phyloP scores from a whole-genome alignment of 2,888 invertebrate species.

The Schizotus pectinicornis region DNA sequence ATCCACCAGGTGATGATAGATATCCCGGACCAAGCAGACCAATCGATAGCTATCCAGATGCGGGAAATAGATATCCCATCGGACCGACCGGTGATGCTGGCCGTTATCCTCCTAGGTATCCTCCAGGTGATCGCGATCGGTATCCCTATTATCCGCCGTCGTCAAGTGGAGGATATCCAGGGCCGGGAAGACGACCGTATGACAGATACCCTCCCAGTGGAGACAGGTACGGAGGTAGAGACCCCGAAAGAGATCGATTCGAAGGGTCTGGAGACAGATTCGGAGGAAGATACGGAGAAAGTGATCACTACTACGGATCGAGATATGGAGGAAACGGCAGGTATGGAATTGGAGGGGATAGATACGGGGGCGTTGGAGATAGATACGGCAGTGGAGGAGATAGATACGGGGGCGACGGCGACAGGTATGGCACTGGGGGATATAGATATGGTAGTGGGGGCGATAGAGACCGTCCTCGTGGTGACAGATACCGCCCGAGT shows the following conservation, averaged over 20 bases:
- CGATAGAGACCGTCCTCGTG: slow-evolving; percentile 39
- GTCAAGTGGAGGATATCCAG: slow-evolving; percentile 19
- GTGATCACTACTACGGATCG: slow-evolving; percentile 33
- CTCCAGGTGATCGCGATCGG: slow-evolving; percentile 27
- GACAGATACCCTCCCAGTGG: slow-evolving; percentile 45
- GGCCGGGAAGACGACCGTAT: too few species aligned
- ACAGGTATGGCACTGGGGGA: slow-evolving; percentile 41
- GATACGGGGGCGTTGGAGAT: slow-evolving; percentile 35
- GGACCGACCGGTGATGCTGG: slow-evolving; percentile 53
- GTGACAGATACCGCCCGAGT: slow-evolving; percentile 38
- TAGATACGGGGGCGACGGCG: slow-evolving; percentile 34
- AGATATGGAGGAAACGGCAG: slow-evolving; percentile 55
- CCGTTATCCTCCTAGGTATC: slow-evolving; percentile 27
- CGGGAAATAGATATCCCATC: slow-evolving; percentile 53
- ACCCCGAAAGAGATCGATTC: slow-evolving; percentile 41
- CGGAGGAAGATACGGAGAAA: slow-evolving; percentile 45
- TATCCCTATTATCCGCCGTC: slow-evolving; percentile 41
- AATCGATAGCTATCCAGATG: slow-evolving; percentile 54
- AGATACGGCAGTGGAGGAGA: slow-evolving; percentile 41
- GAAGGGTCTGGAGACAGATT: slow-evolving; percentile 41
- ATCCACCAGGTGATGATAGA: slow-evolving; percentile 47
- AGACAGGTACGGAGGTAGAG: slow-evolving; percentile 46
- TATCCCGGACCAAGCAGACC: slow-evolving; percentile 53
- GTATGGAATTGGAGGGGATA: slow-evolving; percentile 44
- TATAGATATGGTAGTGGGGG: slow-evolving; percentile 34